Evolutionary conservation across 2,888 invertebrate species (phyloP).

Genomic region (Lithodes maja): DNA sequence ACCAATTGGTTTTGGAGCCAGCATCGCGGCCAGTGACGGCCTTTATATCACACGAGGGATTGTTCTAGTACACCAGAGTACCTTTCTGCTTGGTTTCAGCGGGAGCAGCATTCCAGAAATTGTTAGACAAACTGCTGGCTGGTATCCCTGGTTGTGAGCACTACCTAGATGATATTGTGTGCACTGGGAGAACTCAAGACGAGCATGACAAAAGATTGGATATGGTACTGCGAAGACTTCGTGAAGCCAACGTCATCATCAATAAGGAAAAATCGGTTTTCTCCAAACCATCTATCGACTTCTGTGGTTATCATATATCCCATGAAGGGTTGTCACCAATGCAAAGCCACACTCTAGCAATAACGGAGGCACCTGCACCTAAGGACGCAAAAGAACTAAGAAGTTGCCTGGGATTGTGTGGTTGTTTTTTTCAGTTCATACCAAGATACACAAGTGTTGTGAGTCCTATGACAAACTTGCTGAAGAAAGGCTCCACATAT

Average conservation of each 20-base stretch:
- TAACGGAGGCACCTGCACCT: background rate
- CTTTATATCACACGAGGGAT: too few species aligned
- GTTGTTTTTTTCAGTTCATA: background rate
- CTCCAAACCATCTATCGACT: background rate
- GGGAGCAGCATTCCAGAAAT: slow-evolving; percentile 8
- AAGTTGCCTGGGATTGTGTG: slow-evolving; percentile 19
- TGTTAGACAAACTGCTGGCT: slow-evolving; percentile 2
- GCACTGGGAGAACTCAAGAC: background rate
- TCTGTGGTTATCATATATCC: slow-evolving; percentile 4
- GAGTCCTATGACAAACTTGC: background rate
- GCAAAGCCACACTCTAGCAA: background rate
- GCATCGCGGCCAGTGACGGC: too few species aligned
- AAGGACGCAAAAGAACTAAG: background rate
- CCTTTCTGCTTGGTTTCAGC: slow-evolving; percentile 1
- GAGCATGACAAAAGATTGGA: background rate
- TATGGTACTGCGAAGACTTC: background rate
- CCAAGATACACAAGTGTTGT: background rate
- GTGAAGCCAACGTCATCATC: background rate
- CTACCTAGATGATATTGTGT: slow-evolving; percentile 21
- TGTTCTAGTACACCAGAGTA: too few species aligned
- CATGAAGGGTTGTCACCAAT: background rate
- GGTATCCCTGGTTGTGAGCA: slow-evolving; percentile 13
- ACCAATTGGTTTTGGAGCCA: too few species aligned
- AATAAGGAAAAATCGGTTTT: background rate
- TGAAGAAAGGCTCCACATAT: background rate